Conservation (phyloP, 2,797 vertebrate genomes). For the Glyptemys insculpta region DNA sequence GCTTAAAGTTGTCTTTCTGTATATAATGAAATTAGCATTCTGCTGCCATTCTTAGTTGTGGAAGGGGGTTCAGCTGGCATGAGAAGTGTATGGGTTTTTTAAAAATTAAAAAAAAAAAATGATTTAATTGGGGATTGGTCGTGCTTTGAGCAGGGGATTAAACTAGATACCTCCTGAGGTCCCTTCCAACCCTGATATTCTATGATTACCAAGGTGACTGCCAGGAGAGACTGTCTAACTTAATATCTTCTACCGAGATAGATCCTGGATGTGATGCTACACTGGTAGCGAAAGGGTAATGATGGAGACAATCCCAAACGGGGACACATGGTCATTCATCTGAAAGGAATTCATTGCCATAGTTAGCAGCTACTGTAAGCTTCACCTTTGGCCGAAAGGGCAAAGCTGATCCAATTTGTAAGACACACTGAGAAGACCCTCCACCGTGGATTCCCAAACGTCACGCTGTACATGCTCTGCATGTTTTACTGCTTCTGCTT, state of each 20-base stretch:
- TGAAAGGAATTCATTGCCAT: not conserved
- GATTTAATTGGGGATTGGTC: too few species aligned
- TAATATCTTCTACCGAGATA: not conserved
- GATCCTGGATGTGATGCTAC: not conserved
- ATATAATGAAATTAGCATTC: constrained; percentile 85
- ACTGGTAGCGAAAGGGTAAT: not conserved
- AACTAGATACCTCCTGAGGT: too few species aligned
- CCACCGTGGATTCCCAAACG: not conserved
- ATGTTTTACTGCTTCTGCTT: not conserved
- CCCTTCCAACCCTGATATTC: too few species aligned
- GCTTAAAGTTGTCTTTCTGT: constrained; percentile 84
- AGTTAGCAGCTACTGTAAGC: not conserved
- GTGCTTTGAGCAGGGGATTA: too few species aligned
- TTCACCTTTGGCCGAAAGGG: not conserved
- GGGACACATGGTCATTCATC: not conserved
- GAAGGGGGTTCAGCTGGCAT: constrained; percentile 84
- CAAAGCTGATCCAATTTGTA: not conserved
- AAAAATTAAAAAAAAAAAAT: too few species aligned
- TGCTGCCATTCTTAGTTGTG: constrained; percentile 84
- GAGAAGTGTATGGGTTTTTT: constrained; percentile 83
- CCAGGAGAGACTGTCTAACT: not conserved
- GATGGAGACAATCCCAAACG: not conserved
- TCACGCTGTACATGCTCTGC: rapidly evolving
- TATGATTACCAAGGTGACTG: not conserved
- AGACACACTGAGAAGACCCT: not conserved